Percentiles rank a stretch among this genome's conserved stretches.
Evolutionary conservation across 2,797 vertebrate genomes (phyloP).

Genomic region (Sebastes oblongus): DNA sequence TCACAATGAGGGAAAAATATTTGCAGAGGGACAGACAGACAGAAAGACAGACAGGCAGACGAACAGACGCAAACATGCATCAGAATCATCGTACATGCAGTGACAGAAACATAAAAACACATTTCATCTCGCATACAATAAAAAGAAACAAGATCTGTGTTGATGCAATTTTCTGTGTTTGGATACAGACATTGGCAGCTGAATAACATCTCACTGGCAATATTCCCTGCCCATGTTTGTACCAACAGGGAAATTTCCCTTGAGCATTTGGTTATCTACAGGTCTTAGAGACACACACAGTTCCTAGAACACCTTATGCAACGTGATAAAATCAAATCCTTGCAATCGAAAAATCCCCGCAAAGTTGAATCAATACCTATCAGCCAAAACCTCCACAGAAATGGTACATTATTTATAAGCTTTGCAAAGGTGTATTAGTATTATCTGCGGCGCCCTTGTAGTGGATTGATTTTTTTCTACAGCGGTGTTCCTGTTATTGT

Average conservation of each 20-base stretch:
- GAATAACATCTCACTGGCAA: background rate
- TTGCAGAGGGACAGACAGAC: background rate
- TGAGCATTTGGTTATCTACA: background rate
- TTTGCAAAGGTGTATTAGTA: background rate
- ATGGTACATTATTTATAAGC: background rate
- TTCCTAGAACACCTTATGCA: background rate
- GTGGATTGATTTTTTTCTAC: background rate
- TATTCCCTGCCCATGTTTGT: conserved; percentile 22
- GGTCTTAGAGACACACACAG: background rate
- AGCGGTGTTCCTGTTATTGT: conserved; percentile 12
- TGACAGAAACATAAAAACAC: background rate
- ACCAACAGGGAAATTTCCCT: conserved; percentile 20
- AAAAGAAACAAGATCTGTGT: background rate
- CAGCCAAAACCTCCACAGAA: background rate
- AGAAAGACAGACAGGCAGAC: background rate
- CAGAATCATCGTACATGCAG: background rate
- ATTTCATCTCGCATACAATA: background rate
- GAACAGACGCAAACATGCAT: background rate
- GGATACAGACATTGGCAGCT: background rate
- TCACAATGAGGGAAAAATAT: background rate
- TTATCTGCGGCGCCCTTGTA: background rate
- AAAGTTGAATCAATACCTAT: conserved; percentile 10
- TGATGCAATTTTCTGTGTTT: conserved; percentile 1
- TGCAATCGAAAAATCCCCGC: background rate
- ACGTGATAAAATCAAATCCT: background rate